Evolutionary conservation across 2,797 vertebrate species (phyloP).

Genomic region (Pseudomugil tenellus): DNA sequence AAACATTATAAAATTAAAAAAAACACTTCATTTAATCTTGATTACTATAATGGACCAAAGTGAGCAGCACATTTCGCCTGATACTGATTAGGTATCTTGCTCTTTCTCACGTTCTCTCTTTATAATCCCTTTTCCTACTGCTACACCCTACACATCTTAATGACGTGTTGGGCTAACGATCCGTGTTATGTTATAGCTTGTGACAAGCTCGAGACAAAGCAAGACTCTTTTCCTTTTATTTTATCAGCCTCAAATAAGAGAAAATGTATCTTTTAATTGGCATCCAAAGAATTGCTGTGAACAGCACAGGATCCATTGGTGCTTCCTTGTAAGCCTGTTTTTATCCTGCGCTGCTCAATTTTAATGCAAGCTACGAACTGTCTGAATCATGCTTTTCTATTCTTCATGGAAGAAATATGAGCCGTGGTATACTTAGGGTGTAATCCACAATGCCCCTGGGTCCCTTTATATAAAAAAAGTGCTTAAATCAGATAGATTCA

Average conservation of each 20-base stretch:
- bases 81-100: slow-evolving; percentile 35
- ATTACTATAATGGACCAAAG: slow-evolving; percentile 60
- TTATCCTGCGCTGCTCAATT: slow-evolving; percentile 56
- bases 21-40: slow-evolving; percentile 66
- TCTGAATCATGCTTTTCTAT: slow-evolving; percentile 51
- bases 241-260: slow-evolving; percentile 40
- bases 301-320: slow-evolving; percentile 36
- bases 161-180: slow-evolving; percentile 46
- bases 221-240: slow-evolving; percentile 28
- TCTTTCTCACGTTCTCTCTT: neutral
- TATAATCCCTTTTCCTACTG: slow-evolving; percentile 33
- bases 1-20: slow-evolving; percentile 60
- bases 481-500: slow-evolving; percentile 50
- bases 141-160: slow-evolving; percentile 49
- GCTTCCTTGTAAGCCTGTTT: slow-evolving; percentile 30
- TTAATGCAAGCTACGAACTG: slow-evolving; percentile 27
- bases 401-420: slow-evolving; percentile 26
- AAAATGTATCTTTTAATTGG: slow-evolving; percentile 29
- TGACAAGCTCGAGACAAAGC: slow-evolving; percentile 51
- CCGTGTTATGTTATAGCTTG: slow-evolving; percentile 35
- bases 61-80: slow-evolving; percentile 33
- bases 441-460: slow-evolving; percentile 42
- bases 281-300: slow-evolving; percentile 40
- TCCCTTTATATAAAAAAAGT: slow-evolving; percentile 23
- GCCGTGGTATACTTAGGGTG: slow-evolving; percentile 20